phyloP scores from a whole-genome alignment of 2,888 invertebrate genomes.

The Anagyrus pseudococci region DNA sequence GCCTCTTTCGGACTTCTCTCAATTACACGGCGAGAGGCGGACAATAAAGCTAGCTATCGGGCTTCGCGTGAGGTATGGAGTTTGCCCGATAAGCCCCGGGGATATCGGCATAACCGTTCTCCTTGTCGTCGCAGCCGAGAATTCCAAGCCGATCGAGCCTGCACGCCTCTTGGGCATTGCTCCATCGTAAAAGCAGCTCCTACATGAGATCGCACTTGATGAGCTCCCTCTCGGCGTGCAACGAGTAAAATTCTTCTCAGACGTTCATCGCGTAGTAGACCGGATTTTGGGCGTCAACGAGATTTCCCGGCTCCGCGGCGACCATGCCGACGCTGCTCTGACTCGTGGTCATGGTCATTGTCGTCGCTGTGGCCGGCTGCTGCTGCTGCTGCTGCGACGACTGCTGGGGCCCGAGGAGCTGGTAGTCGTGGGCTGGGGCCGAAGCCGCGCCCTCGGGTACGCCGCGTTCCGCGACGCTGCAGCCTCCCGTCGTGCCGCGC shows the following conservation, averaged over 20 bases:
- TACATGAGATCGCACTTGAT: slow-evolving; percentile 38
- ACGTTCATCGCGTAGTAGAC: slow-evolving; percentile 88
- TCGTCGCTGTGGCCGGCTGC: slow-evolving; percentile 42
- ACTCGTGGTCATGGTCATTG: slow-evolving; percentile 52
- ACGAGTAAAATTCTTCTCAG: slow-evolving; percentile 63
- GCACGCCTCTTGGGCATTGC: not conserved
- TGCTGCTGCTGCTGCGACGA: slow-evolving; percentile 43
- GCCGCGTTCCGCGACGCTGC: slow-evolving; percentile 67
- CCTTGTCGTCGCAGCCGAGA: not conserved
- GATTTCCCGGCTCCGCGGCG: slow-evolving; percentile 45
- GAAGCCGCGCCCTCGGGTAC: slow-evolving; percentile 79
- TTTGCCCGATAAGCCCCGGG: too few species aligned
- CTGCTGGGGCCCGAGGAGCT: slow-evolving; percentile 36
- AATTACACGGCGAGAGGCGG: slow-evolving; percentile 18
- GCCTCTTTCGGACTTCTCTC: slow-evolving; percentile 18
- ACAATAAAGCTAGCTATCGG: not conserved
- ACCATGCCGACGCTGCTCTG: slow-evolving; percentile 12
- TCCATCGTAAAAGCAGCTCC: not conserved
- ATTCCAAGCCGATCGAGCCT: not conserved
- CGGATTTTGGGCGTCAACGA: slow-evolving; percentile 57
- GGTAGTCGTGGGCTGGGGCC: slow-evolving; percentile 70
- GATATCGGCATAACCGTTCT: not conserved
- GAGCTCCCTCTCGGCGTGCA: slow-evolving; percentile 34
- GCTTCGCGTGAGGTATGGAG: not conserved
- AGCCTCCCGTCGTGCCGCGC: slow-evolving; percentile 15